Conservation (phyloP, 2,113 vertebrate genomes). For the Artemisiospiza belli region DNA sequence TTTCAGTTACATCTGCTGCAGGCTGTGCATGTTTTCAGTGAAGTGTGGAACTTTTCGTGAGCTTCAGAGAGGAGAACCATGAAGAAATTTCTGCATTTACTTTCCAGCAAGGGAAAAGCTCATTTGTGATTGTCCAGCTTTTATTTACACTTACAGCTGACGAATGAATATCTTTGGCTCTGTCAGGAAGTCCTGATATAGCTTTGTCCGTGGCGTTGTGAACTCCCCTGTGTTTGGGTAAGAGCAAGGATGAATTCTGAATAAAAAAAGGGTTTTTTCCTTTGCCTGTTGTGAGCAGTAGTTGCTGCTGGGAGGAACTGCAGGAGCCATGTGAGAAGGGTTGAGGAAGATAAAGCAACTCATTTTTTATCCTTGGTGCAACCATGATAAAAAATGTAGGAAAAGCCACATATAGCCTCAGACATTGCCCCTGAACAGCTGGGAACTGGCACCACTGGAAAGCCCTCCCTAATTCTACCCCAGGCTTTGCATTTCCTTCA, state of each 20-base stretch:
- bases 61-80: not conserved
- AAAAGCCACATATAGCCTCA: not conserved
- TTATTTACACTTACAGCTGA: not conserved
- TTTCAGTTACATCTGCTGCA: not conserved
- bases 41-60: not conserved
- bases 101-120: not conserved
- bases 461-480: not conserved
- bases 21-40: not conserved
- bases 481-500: not conserved
- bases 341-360: no score
- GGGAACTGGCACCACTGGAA: not conserved
- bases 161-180: not conserved
- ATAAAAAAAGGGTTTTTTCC: not conserved
- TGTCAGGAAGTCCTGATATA: not conserved
- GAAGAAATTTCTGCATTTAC: fast-evolving
- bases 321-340: no score
- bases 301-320: not conserved
- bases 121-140: not conserved
- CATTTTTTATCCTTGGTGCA: not conserved
- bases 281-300: not conserved
- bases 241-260: not conserved
- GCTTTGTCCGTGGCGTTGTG: not conserved
- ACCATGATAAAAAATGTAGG: not conserved
- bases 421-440: not conserved
- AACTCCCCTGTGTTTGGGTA: not conserved